phyloP scores from a whole-genome alignment of 37 sponge, comb jelly and placozoan genomes.

The Sycon ciliatum region DNA sequence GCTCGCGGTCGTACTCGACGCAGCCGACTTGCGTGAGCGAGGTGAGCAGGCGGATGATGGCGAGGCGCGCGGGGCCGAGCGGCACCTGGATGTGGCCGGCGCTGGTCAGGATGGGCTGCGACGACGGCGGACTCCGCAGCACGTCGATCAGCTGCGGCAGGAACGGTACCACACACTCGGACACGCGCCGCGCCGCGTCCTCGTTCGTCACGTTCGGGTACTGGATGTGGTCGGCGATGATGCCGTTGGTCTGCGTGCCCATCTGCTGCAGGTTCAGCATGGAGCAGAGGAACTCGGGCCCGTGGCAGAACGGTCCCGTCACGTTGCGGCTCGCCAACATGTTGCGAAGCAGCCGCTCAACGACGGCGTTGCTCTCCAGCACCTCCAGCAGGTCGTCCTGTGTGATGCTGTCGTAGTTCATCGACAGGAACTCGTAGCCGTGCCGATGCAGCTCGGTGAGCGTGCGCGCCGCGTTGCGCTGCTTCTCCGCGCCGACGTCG shows the following conservation, averaged over 20 bases:
- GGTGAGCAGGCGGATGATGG: conserved; percentile 54
- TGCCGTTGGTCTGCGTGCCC: not conserved
- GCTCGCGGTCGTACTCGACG: conserved; percentile 17
- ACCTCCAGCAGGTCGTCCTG: not conserved
- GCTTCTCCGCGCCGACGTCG: not conserved
- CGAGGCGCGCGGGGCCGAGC: conserved; percentile 66
- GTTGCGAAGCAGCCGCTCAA: not conserved
- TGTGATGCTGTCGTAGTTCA: too few species aligned
- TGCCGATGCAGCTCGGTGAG: conserved; percentile 74
- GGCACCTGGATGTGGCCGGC: conserved; percentile 57
- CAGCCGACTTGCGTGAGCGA: conserved; percentile 33
- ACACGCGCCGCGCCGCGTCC: too few species aligned
- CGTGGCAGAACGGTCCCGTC: not conserved
- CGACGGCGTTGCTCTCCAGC: not conserved
- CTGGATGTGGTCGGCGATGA: too few species aligned
- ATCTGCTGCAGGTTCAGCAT: not conserved
- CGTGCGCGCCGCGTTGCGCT: conserved; percentile 52
- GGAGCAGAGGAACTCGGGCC: not conserved
- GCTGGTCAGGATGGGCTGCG: not conserved
- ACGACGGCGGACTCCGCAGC: not conserved
- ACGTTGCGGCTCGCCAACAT: not conserved
- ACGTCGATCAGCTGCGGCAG: not conserved
- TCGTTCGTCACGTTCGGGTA: too few species aligned
- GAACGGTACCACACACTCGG: not conserved
- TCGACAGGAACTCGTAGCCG: too few species aligned